Base-by-base conservation (phyloP, 2,888 invertebrate genomes). In the Syrphus vitripennis region DNA sequence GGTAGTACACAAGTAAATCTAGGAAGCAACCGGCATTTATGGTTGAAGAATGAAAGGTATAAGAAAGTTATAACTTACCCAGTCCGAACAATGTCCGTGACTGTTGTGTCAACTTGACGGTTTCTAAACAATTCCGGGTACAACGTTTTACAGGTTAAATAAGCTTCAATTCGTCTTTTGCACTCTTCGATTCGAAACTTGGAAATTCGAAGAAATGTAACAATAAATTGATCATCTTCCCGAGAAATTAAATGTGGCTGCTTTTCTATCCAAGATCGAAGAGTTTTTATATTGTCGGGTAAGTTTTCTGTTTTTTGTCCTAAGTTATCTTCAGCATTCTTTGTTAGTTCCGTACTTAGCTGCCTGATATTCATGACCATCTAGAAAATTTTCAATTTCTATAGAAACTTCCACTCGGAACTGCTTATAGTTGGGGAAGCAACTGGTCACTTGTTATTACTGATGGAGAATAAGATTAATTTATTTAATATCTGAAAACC, bases 201-300 rank as follows among this genome's bases (percentile, higher is more conserved):
- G 77, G 90, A 91, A 4, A 90, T 88, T 0, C 91, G 88, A 5
- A 91, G 79, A 26, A 91, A 90, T 0, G 91, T 89, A 31, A 91
- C 89, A 19, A 91, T 67, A 55, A 91, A 91, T 3, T 91, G 90
- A 55, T 90, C 89, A 55, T 88, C 89, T 19, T 89, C 89, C 16
- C 91, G 91, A 3, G 93, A 91, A 14, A 90, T 91, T 48, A 94
- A 89, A 89, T 94, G 93, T 4, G 92, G 92, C 87, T 93, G 93
- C 88, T 94, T 93, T 2, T 90, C 89, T 61, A 94, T 90, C 94
- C 94, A 94, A 9, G 92, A 91, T 29, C 92, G 91, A 21, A 94
- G 90, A 57, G 92, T 90, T 19, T 92, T 89, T 29, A 94, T 90
- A 88, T 93, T 93, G 53, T 92, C 91, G 16, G 90, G 90, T 21